Evolutionary conservation across 1,140 invertebrate genomes (phyloP).

Genomic region (Apis laboriosa): DNA sequence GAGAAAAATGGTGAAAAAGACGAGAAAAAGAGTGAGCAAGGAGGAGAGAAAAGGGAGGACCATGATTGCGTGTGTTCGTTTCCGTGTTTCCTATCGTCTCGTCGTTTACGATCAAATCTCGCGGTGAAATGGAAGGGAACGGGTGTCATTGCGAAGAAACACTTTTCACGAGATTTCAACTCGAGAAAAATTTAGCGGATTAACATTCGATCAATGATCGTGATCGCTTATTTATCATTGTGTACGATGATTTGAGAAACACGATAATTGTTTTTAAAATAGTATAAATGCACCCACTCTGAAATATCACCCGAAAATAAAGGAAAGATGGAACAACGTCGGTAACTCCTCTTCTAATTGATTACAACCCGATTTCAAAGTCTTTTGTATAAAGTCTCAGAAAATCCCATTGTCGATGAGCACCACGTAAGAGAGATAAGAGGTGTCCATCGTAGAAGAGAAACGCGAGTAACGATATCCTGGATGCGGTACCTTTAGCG

Average conservation of each 20-base stretch:
- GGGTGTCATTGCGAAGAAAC: neutral
- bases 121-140: neutral
- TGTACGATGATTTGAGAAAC: neutral
- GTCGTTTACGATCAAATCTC: neutral
- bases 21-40: too few species aligned
- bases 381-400: neutral
- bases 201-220: neutral
- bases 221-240: neutral
- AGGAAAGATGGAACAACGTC: neutral
- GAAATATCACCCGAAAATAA: neutral
- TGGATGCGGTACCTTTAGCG: constrained; percentile 31
- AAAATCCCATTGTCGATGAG: neutral
- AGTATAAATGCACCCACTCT: neutral
- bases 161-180: neutral
- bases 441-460: neutral
- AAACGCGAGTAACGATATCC: neutral
- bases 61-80: neutral
- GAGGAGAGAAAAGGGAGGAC: neutral
- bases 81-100: neutral
- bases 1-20: neutral
- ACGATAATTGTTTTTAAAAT: neutral
- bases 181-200: neutral
- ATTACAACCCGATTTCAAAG: neutral
- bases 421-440: neutral
- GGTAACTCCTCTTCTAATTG: neutral